These are phyloP conservation scores for Parauchenoglanis punctatus DNA, from an alignment of 2,797 vertebrate genomes.

Conservation along the genomic window DNA sequence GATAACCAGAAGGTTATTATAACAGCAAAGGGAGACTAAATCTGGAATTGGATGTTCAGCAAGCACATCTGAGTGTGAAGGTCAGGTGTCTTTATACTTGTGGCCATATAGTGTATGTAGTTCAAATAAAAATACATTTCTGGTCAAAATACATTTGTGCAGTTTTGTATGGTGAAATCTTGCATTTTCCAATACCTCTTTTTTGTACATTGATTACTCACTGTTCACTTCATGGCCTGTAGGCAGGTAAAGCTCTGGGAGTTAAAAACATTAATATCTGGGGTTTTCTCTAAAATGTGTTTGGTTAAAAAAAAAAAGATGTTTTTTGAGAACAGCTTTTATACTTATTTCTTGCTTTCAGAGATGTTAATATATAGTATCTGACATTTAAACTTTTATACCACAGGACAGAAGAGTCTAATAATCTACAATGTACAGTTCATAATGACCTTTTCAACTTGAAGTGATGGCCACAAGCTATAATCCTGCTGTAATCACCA, in stretches of 20 bases:
- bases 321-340: background rate
- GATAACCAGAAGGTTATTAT: background rate
- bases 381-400: background rate
- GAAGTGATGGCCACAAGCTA: slow-evolving; percentile 17
- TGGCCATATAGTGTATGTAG: background rate
- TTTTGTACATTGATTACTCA: slow-evolving; percentile 4
- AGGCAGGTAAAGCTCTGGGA: background rate
- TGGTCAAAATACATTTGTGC: background rate
- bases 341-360: background rate
- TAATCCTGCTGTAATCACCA: slow-evolving; percentile 6
- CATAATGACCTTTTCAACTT: slow-evolving; percentile 14
- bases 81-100: background rate
- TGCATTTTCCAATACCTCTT: background rate
- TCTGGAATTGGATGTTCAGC: background rate
- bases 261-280: slow-evolving; percentile 6
- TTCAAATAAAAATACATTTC: background rate
- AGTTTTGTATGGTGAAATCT: background rate
- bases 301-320: background rate
- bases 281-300: background rate
- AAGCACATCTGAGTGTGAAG: background rate
- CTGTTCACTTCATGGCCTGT: background rate
- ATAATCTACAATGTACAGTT: background rate
- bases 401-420: background rate
- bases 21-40: background rate
- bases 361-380: background rate